These are phyloP conservation scores for Oryzias woworae DNA, from an alignment of 2,113 vertebrate species.

Conservation along the genomic window DNA sequence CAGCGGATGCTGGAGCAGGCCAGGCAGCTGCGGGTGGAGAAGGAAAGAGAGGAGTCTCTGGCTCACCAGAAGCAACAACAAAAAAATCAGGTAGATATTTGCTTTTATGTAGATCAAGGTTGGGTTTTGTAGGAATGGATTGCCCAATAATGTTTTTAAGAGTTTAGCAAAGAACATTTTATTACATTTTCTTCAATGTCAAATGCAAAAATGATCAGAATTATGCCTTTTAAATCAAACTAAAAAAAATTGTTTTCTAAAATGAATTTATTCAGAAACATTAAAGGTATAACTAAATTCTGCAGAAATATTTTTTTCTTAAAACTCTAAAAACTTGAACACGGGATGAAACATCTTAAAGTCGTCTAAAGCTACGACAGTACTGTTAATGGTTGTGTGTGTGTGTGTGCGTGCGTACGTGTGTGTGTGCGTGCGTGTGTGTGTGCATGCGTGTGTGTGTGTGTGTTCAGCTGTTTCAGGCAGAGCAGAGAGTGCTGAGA, in stretches of 20 bases:
- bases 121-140: no score
- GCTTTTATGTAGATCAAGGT: no score
- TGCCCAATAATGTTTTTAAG: no score
- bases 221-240: no score
- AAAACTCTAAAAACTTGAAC: no score
- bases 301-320: not conserved
- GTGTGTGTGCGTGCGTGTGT: no score
- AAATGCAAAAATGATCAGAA: not conserved
- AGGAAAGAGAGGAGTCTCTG: conserved; percentile 91
- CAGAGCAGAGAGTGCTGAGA: conserved; percentile 90
- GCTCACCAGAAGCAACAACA: conserved; percentile 94
- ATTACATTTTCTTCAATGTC: not conserved
- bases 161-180: no score
- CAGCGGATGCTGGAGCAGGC: conserved; percentile 94
- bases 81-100: conserved; percentile 87
- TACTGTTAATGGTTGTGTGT: no score
- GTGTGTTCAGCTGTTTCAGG: conserved; percentile 85
- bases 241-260: no score
- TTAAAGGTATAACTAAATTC: not conserved
- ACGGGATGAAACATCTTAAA: no score
- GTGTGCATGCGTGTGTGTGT: not conserved
- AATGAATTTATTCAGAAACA: not conserved
- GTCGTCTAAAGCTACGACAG: no score
- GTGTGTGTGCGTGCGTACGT: no score
- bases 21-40: conserved; percentile 91